phyloP scores from a whole-genome alignment of 1,140 invertebrate species.

The Coboldia fuscipes region DNA sequence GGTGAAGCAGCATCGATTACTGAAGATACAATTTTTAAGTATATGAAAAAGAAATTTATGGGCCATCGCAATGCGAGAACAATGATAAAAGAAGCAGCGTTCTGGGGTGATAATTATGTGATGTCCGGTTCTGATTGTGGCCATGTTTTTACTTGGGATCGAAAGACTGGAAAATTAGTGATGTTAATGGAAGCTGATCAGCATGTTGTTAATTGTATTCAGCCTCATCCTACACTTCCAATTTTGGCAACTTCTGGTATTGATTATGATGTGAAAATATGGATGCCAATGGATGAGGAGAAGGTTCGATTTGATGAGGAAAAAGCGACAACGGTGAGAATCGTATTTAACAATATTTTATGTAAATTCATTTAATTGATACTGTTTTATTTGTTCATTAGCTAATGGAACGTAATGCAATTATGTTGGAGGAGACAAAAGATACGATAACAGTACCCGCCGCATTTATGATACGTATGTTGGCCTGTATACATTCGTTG shows the following conservation, averaged over 20 bases:
- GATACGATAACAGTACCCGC: constrained; percentile 80
- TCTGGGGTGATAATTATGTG: constrained; percentile 67
- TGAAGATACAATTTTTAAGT: constrained; percentile 6
- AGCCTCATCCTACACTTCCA: constrained; percentile 64
- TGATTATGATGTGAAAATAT: constrained; percentile 77
- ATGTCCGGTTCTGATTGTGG: constrained; percentile 78
- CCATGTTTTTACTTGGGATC: constrained; percentile 50
- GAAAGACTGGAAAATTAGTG: constrained; percentile 37
- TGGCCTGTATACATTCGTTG: constrained; percentile 46
- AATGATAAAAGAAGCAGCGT: constrained; percentile 78
- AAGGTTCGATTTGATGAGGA: constrained; percentile 38
- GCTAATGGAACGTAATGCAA: constrained; percentile 61
- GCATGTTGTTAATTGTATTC: constrained; percentile 72
- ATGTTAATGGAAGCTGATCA: constrained; percentile 66
- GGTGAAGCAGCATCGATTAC: neutral
- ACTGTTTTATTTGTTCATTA: constrained; percentile 22
- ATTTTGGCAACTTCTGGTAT: constrained; percentile 73
- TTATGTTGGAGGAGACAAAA: constrained; percentile 74
- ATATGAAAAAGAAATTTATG: constrained; percentile 46
- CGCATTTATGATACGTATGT: constrained; percentile 69
- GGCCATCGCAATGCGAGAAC: constrained; percentile 66
- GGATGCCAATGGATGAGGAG: constrained; percentile 42
- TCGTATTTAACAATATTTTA: no score
- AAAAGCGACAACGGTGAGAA: constrained; percentile 40
- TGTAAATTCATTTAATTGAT: no score